Evolutionary conservation across 1,140 invertebrate species (phyloP).

Genomic region (Drosophila aff.): DNA sequence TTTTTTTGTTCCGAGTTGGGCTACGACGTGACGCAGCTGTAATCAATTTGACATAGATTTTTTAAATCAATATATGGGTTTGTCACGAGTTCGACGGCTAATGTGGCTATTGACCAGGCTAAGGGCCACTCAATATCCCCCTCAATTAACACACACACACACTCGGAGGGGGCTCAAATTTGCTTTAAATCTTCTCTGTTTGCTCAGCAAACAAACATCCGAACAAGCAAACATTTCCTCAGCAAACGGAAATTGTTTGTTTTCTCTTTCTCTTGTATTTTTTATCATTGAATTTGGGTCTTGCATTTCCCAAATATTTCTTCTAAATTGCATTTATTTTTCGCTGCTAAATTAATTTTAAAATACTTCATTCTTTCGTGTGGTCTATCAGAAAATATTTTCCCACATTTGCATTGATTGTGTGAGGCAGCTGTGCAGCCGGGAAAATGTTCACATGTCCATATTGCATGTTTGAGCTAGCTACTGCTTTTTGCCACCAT

Average conservation of each 20-base stretch:
- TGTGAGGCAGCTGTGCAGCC: slow-evolving; percentile 26
- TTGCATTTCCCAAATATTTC: slow-evolving; percentile 24
- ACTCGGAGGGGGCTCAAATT: slow-evolving; percentile 8
- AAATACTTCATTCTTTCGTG: slow-evolving; percentile 34
- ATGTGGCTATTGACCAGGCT: slow-evolving; percentile 23
- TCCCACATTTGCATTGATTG: slow-evolving; percentile 66
- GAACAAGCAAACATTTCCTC: slow-evolving; percentile 21
- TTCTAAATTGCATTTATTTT: slow-evolving; percentile 39
- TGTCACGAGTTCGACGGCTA: slow-evolving; percentile 39
- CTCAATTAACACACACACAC: slow-evolving; percentile 26
- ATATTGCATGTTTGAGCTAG: slow-evolving; percentile 51
- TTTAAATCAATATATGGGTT: slow-evolving; percentile 68
- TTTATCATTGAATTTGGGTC: slow-evolving; percentile 12
- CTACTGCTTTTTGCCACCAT: slow-evolving; percentile 37
- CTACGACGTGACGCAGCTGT: slow-evolving; percentile 45
- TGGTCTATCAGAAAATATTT: slow-evolving; percentile 53
- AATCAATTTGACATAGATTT: slow-evolving; percentile 81
- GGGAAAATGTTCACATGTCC: slow-evolving; percentile 61
- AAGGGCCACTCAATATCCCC: slow-evolving; percentile 11
- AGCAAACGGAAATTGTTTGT: slow-evolving; percentile 4
- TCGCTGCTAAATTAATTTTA: slow-evolving; percentile 37
- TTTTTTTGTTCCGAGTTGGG: background rate
- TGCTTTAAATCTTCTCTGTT: slow-evolving; percentile 18
- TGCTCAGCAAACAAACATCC: slow-evolving; percentile 16
- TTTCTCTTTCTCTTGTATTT: background rate